Conservation (phyloP, 2,113 vertebrate genomes). For the Hippopotamus amphibius region DNA sequence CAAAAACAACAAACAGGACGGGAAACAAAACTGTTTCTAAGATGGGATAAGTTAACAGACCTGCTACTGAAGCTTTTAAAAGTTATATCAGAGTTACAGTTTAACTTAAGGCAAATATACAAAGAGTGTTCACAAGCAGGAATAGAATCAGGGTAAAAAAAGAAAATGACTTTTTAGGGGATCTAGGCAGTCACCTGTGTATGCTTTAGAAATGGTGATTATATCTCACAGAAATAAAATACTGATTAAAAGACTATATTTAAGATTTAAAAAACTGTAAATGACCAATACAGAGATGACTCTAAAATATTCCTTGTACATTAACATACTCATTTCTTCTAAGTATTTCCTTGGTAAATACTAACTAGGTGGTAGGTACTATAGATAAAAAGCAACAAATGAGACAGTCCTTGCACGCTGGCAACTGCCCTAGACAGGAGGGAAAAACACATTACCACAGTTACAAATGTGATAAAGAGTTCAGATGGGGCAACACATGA, state of each 20-base stretch:
- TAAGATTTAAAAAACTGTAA: constrained; percentile 28
- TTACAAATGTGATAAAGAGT: background rate
- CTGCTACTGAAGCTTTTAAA: background rate
- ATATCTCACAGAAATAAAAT: background rate
- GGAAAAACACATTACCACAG: background rate
- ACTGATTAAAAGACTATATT: background rate
- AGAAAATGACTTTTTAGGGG: background rate
- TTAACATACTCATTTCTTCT: background rate
- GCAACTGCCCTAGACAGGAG: background rate
- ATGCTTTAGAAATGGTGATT: background rate
- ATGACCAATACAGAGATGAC: background rate
- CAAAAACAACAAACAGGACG: background rate
- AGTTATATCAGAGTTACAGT: constrained; percentile 7
- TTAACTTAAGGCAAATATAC: constrained; percentile 42
- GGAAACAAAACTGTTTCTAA: constrained; percentile 25
- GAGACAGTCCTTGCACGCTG: background rate
- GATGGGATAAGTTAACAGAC: background rate
- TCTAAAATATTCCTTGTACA: background rate
- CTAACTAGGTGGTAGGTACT: background rate
- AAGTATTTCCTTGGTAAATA: background rate
- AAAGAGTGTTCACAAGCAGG: background rate
- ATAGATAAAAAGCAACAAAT: background rate
- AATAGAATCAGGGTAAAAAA: background rate
- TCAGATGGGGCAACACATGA: background rate
- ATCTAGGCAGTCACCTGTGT: background rate